Percentiles rank a stretch among this genome's conserved stretches.
These are phyloP conservation scores for Halichondria panicea DNA, from an alignment of 37 sponge, comb jelly and placozoan species.

Conservation along the genomic window DNA sequence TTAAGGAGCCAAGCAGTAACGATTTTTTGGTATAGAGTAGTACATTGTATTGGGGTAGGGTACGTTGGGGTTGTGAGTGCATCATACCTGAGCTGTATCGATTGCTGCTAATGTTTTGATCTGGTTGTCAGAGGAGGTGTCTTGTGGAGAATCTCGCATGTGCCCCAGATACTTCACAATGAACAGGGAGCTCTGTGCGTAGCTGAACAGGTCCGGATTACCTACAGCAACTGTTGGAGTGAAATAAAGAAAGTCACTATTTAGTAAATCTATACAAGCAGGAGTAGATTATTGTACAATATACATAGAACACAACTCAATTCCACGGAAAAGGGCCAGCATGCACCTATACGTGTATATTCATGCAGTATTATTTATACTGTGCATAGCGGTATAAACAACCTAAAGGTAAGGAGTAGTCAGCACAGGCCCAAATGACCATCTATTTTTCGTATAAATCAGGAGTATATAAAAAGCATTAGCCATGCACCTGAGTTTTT, in stretches of 20 bases:
- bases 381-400: slow-evolving; percentile 1
- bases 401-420: background rate
- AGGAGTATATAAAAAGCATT: background rate
- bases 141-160: slow-evolving; percentile 1
- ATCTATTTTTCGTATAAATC: background rate
- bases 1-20: too few relatives aligned
- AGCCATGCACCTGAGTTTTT: background rate
- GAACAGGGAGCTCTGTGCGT: slow-evolving; percentile 45
- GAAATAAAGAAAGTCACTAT: background rate
- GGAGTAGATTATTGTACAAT: too few relatives aligned
- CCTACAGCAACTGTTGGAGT: slow-evolving; percentile 3
- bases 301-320: background rate
- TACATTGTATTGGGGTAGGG: too few relatives aligned
- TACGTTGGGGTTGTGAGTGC: too few relatives aligned
- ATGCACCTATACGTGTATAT: too few relatives aligned
- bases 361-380: slow-evolving; percentile 4
- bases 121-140: slow-evolving; percentile 17
- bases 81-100: slow-evolving; percentile 60
- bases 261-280: background rate
- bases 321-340: background rate
- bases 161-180: slow-evolving; percentile 43
- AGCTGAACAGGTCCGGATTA: slow-evolving; percentile 60
- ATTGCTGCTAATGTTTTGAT: slow-evolving; percentile 46
- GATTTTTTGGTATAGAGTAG: too few relatives aligned
- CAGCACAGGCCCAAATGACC: background rate